A percentile compares a stretch with the other conserved stretches of the same genome.
Conservation (phyloP, 2,888 invertebrate species). For the Andrena dorsata region DNA sequence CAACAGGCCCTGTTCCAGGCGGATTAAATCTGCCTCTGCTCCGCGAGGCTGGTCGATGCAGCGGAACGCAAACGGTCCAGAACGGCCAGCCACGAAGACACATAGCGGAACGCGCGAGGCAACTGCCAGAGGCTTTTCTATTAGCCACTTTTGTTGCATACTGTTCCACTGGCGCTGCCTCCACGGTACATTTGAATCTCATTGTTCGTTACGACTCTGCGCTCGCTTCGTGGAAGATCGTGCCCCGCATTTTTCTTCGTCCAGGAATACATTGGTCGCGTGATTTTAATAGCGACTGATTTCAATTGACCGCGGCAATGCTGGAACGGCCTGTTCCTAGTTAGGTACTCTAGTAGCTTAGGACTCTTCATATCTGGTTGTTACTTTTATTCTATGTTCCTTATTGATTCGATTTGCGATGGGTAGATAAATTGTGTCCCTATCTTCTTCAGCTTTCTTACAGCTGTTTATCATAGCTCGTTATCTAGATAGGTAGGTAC, state of each 20-base stretch:
- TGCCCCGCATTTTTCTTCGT: constrained; percentile 7
- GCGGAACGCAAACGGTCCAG: constrained; percentile 39
- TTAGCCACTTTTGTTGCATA: constrained; percentile 24
- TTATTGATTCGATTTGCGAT: too few relatives aligned
- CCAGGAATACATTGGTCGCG: constrained; percentile 16
- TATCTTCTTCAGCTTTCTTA: too few relatives aligned
- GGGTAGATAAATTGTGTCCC: too few relatives aligned
- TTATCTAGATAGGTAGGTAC: too few relatives aligned
- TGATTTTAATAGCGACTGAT: constrained; percentile 20
- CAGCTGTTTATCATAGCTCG: too few relatives aligned
- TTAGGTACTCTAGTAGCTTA: neutral
- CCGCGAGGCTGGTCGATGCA: constrained; percentile 16
- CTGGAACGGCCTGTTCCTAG: neutral
- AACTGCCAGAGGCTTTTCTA: constrained; percentile 36
- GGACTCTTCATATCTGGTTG: neutral
- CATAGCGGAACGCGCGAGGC: neutral
- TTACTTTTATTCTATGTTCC: neutral
- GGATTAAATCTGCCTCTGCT: constrained; percentile 18
- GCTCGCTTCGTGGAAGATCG: neutral
- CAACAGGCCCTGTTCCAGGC: constrained; percentile 2
- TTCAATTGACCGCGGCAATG: neutral
- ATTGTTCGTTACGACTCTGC: constrained; percentile 25
- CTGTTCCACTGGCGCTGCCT: neutral
- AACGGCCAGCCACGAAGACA: constrained; percentile 16
- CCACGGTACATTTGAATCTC: constrained; percentile 46